Evolutionary conservation across 92 coral and sea anemone genomes (phyloP).

Genomic region (Phenganax stokvisi): DNA sequence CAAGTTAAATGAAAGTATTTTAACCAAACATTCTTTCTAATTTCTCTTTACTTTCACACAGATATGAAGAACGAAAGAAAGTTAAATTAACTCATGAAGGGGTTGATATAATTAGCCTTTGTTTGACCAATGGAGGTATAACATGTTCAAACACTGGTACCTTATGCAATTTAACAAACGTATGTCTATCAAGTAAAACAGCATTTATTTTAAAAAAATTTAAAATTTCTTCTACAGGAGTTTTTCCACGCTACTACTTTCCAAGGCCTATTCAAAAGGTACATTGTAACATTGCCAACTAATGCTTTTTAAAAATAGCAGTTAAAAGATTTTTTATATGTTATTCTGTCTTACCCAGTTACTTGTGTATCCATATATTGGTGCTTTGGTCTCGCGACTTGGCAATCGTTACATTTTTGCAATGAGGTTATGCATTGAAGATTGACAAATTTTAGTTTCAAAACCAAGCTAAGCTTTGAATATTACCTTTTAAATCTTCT

Average conservation of each 20-base stretch:
- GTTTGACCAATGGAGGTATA: constrained; percentile 96
- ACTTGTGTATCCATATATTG: constrained; percentile 55
- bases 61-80: constrained; percentile 68
- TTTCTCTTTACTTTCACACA: constrained; percentile 16
- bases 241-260: constrained; percentile 82
- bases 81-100: constrained; percentile 35
- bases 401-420: constrained; percentile 65
- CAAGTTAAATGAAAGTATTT: background rate
- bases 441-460: background rate
- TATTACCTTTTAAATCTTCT: background rate
- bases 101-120: constrained; percentile 59
- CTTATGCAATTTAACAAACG: background rate
- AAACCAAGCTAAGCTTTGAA: background rate
- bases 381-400: constrained; percentile 58
- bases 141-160: background rate
- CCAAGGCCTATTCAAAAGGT: constrained; percentile 92
- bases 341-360: background rate
- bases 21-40: background rate
- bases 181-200: background rate
- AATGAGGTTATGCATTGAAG: constrained; percentile 48
- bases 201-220: too few relatives aligned
- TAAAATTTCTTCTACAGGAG: constrained; percentile 41
- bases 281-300: background rate
- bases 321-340: background rate
- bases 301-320: background rate